Evolutionary conservation across 2,797 vertebrate species (phyloP), one percentile per base, ranked within the genome.

Genomic region (Labroides dimidiatus): DNA sequence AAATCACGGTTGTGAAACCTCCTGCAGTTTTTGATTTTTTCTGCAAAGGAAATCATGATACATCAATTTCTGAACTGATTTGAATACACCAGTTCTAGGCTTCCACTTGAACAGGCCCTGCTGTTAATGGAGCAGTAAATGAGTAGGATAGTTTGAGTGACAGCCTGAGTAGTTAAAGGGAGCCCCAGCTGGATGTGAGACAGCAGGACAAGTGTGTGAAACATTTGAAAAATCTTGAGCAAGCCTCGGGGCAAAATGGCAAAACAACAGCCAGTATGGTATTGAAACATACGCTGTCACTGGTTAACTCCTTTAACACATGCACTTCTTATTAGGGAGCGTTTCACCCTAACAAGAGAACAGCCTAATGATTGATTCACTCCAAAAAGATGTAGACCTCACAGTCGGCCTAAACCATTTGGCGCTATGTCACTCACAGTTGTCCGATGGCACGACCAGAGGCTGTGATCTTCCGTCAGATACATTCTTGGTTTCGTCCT

Each of bases 401-500:
- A 33, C 45, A 54, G 50, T n/a, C 33, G 58, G 42, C 50, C 14
- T 19, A 64, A 50, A 69, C 42, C 30, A 14, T 19, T 0, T 4
- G 4, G 69, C 53, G 27, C 9, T 43, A 6, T 50, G 12, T 24
- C 70, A 90, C 93, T 93, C 79, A 94, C 94, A 77, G 58, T 87
- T 88, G 63, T 92, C 91, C 7, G 81, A 42, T 21, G 80, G 66
- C 36, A 81, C 59, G 52, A 90, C 71, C 43, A 86, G 58, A 2
- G 75, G 64, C 48, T 84, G 89, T 48, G 85, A 64, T 69, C 71
- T 75, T 68, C 84, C 84, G 21, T 92, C 90, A 27, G 86, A 84
- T 59, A 60, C 70, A 57, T 80, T 86, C 57, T 67, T 73, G 21
- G 64, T 78, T 73, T 93, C 91, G 4, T 93, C 92, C 92, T 93